Evolutionary conservation across 2,888 invertebrate genomes (phyloP).

Genomic region (Uropetala carovei): DNA sequence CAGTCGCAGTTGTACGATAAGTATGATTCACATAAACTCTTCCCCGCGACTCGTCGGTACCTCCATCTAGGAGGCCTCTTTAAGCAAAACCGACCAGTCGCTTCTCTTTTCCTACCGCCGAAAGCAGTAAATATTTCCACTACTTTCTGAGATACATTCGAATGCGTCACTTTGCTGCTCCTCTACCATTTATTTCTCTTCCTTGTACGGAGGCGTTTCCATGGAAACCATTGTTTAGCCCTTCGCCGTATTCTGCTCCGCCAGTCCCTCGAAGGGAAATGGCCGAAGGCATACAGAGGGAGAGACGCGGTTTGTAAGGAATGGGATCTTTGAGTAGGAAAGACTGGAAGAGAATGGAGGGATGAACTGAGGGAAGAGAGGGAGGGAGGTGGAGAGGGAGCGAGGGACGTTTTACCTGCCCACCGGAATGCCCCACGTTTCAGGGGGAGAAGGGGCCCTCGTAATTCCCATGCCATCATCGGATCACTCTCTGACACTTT

Average conservation of each 20-base stretch:
- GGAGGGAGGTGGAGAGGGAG: background rate
- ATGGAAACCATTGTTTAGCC: constrained; percentile 26
- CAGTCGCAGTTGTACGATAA: no score
- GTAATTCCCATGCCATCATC: constrained; percentile 27
- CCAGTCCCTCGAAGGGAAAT: background rate
- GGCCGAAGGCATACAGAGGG: constrained; percentile 25
- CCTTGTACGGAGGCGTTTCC: constrained; percentile 12
- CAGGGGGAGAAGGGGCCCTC: background rate
- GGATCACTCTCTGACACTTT: constrained; percentile 45
- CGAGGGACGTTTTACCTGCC: background rate
- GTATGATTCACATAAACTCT: background rate
- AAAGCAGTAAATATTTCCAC: constrained; percentile 34
- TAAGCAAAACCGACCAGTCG: background rate
- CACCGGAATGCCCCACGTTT: background rate
- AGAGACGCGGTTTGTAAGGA: background rate
- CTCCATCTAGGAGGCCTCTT: background rate
- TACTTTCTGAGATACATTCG: background rate
- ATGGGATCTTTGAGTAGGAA: background rate
- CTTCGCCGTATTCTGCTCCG: background rate
- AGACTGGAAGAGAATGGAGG: background rate
- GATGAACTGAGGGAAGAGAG: background rate
- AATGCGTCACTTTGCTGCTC: constrained; percentile 1
- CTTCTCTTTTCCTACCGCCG: background rate
- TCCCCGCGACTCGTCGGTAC: background rate
- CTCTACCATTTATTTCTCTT: constrained; percentile 4